These are phyloP conservation scores for Ctenicera cuprea DNA, from an alignment of 2,888 invertebrate genomes.

Conservation along the genomic window DNA sequence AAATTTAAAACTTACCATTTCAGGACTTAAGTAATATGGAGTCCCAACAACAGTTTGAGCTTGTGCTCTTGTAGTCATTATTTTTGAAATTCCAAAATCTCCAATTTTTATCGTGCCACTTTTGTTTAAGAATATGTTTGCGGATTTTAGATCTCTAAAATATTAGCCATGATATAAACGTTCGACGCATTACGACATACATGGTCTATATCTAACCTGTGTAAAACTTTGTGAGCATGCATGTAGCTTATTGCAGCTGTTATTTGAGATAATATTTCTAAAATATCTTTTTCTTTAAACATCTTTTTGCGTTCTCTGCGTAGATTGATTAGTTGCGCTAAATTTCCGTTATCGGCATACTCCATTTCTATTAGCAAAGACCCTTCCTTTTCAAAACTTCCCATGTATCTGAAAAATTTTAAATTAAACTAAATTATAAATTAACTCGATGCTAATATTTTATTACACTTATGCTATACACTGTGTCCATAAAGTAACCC, in stretches of 20 bases:
- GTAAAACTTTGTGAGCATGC: slow-evolving; percentile 81
- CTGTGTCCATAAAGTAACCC: too few species aligned
- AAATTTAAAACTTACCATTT: slow-evolving; percentile 74
- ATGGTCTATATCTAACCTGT: slow-evolving; percentile 70
- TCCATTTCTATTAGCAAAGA: slow-evolving; percentile 86
- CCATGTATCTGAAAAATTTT: slow-evolving; percentile 76
- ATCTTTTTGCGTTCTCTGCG: slow-evolving; percentile 69
- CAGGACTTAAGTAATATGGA: slow-evolving; percentile 85
- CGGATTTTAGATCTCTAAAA: slow-evolving; percentile 82
- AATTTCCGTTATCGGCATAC: slow-evolving; percentile 84
- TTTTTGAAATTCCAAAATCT: slow-evolving; percentile 86
- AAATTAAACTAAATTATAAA: slow-evolving; percentile 12
- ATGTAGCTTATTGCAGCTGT: slow-evolving; percentile 82
- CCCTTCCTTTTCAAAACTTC: slow-evolving; percentile 84
- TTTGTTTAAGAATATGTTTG: slow-evolving; percentile 83
- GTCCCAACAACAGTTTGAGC: slow-evolving; percentile 84
- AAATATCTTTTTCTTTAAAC: slow-evolving; percentile 78
- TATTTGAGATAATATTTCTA: slow-evolving; percentile 81
- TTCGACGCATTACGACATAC: too few species aligned
- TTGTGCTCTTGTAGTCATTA: slow-evolving; percentile 80
- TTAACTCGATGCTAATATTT: too few species aligned
- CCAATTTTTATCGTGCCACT: slow-evolving; percentile 82
- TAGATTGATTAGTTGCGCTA: slow-evolving; percentile 78
- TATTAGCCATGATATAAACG: too few species aligned
- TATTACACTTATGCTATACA: too few species aligned